Conservation (phyloP, 2,113 vertebrate genomes). For the Hyla sarda region DNA sequence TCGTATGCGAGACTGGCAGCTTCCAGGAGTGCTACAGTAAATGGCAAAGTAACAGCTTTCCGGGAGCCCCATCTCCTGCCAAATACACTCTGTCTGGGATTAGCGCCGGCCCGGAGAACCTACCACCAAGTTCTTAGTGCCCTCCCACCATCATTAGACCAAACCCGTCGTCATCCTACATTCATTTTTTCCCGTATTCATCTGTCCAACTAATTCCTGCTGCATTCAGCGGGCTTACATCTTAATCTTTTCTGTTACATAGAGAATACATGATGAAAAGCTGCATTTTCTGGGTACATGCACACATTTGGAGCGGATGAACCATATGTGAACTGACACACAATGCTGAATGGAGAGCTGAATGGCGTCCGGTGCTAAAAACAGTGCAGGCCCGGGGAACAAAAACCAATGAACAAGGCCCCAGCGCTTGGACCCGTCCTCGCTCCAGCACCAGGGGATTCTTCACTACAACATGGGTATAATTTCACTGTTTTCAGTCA, state of each 20-base stretch:
- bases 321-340: constrained; percentile 96
- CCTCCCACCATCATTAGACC: constrained; percentile 85
- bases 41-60: constrained; percentile 45
- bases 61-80: constrained; percentile 75
- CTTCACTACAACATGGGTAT: constrained; percentile 79
- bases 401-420: constrained; percentile 80
- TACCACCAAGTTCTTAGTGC: constrained; percentile 84
- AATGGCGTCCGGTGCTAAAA: constrained; percentile 82
- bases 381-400: constrained; percentile 75
- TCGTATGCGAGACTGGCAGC: constrained; percentile 16
- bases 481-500: constrained; percentile 85
- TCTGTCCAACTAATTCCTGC: constrained; percentile 85
- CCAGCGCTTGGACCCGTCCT: constrained; percentile 72
- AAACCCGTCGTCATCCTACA: constrained; percentile 83
- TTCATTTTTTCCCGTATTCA: constrained; percentile 88
- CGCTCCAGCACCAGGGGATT: constrained; percentile 76
- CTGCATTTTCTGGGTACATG: constrained; percentile 99
- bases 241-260: constrained; percentile 95
- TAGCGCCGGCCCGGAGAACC: constrained; percentile 82
- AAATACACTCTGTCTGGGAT: constrained; percentile 78
- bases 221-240: constrained; percentile 91
- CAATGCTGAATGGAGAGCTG: constrained; percentile 82
- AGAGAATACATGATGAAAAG: constrained; percentile 94
- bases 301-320: constrained; percentile 95
- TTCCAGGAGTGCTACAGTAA: constrained; percentile 38